Evolutionary conservation across 2,113 vertebrate species (phyloP), one percentile per base, ranked within the genome.

Genomic region (Rhegmatorhina hoffmannsi): DNA sequence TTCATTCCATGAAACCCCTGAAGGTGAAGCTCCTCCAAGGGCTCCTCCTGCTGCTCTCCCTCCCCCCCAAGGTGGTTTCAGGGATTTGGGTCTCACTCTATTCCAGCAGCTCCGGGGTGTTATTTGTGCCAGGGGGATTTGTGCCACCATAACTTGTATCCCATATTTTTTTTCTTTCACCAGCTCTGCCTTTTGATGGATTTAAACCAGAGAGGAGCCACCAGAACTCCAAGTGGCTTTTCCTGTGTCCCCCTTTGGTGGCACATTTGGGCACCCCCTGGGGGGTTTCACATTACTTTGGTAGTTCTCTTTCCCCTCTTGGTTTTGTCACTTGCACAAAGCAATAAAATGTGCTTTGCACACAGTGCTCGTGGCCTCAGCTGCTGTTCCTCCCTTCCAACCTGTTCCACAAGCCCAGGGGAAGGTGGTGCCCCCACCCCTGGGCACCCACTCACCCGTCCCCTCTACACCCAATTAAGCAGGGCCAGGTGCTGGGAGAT

Each of bases 391-490:
- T 73, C 11, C 24, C 50, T 80, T 58, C 80, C 75, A 28, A 84
- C 31, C 56, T 47, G 33, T 92, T 95, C 74, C 28, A 23, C 66
- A 81, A 74, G 78, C 89, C 84, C 4, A 0, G 75, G 66, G 59
- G 8, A 79, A 44, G 55, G 75, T 23, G 26, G 33, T 49, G 66
- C 17, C 50, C 46, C 34, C 72, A 55, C 81, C 89, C 25, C 24
- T 0, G 8, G 77, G 77, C 63, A 76, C 68, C 64, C 85, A 75
- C 34, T 88, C 38, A 86, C 25, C 91, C 70, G 13, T 94, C 84
- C 82, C 82, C 55, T 95, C 84, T 94, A 67, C 85, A 85, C n/a
- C 82, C 60, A 40, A 55, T 36, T 88, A 47, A 88, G 4, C 87
- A 74, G 55, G 46, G 21, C 58, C 49, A 7, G 49, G 40, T 13